Conservation (phyloP, 2,888 invertebrate genomes). For the Apotomis capreana region DNA sequence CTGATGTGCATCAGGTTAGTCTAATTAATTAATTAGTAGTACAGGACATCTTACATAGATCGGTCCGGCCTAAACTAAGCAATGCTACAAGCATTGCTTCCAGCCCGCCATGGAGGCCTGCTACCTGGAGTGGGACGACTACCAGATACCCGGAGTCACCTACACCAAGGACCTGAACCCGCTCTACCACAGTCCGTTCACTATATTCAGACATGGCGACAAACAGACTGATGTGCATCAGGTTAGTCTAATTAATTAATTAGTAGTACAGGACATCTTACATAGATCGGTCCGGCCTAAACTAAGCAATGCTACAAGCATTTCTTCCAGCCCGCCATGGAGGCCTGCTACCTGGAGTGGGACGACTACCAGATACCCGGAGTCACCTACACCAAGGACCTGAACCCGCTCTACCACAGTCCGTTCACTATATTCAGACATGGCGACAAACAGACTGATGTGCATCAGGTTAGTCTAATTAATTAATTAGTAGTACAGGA, state of each 20-base stretch:
- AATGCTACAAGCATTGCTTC: too few species aligned
- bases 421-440: slow-evolving; percentile 95
- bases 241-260: too few species aligned
- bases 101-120: slow-evolving; percentile 98
- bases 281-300: too few species aligned
- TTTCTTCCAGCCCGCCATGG: slow-evolving; percentile 98
- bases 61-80: too few species aligned
- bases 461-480: slow-evolving; percentile 85
- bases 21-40: too few species aligned
- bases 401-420: slow-evolving; percentile 93
- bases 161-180: slow-evolving; percentile 94
- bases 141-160: slow-evolving; percentile 95
- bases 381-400: slow-evolving; percentile 93
- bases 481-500: too few species aligned
- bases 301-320: too few species aligned
- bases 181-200: slow-evolving; percentile 94
- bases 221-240: slow-evolving; percentile 85
- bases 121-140: slow-evolving; percentile 97
- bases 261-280: too few species aligned
- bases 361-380: slow-evolving; percentile 96
- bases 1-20: slow-evolving; percentile 85
- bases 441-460: slow-evolving; percentile 85
- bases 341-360: slow-evolving; percentile 98
- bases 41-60: too few species aligned
- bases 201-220: slow-evolving; percentile 92